Conservation (phyloP, 2,888 invertebrate genomes). For the Hololepta plana region DNA sequence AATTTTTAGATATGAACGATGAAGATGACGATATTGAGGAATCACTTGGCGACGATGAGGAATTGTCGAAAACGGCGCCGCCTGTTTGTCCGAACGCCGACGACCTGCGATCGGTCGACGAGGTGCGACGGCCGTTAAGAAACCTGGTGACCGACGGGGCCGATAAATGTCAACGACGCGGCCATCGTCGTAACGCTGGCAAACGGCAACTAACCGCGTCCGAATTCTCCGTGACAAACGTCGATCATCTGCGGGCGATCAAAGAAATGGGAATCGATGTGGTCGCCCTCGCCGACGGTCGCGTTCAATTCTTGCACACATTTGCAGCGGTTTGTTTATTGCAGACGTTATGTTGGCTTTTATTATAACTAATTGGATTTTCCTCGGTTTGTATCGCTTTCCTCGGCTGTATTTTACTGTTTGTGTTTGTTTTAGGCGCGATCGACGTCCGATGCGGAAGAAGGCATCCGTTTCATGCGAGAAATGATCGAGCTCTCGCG, state of each 20-base stretch:
- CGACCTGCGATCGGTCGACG: too few relatives aligned
- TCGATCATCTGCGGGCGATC: conserved; percentile 71
- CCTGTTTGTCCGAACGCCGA: too few relatives aligned
- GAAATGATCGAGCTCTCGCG: conserved; percentile 89
- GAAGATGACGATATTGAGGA: conserved; percentile 40
- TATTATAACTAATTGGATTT: background rate
- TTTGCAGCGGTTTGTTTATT: conserved; percentile 55
- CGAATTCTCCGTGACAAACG: conserved; percentile 59
- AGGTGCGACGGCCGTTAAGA: conserved; percentile 65
- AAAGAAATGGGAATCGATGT: conserved; percentile 92
- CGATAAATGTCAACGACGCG: conserved; percentile 50
- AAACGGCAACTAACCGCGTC: conserved; percentile 46
- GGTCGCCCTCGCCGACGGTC: conserved; percentile 71
- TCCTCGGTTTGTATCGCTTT: too few relatives aligned
- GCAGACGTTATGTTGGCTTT: background rate
- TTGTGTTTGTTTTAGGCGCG: conserved; percentile 45
- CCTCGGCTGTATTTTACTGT: conserved; percentile 7
- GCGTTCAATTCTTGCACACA: conserved; percentile 82
- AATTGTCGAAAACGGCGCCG: conserved; percentile 87
- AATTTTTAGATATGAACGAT: too few relatives aligned
- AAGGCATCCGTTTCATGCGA: conserved; percentile 89
- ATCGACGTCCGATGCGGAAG: conserved; percentile 70
- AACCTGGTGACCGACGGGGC: conserved; percentile 73
- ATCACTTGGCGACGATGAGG: too few relatives aligned
- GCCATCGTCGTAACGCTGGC: too few relatives aligned